These are phyloP conservation scores for Salarias fasciatus DNA, from an alignment of 2,797 vertebrate species.

Conservation along the genomic window DNA sequence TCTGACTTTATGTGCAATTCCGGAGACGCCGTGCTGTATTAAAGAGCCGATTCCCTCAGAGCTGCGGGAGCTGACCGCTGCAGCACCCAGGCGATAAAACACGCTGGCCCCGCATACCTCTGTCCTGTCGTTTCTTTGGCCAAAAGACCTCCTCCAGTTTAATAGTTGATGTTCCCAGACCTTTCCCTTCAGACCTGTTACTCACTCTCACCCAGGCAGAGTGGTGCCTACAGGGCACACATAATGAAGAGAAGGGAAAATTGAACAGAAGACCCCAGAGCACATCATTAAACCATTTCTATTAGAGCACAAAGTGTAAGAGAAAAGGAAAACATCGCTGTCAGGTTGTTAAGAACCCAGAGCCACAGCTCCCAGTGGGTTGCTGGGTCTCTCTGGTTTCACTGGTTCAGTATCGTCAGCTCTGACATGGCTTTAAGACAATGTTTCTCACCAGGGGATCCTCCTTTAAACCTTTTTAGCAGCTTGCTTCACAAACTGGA, in stretches of 20 bases:
- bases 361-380: conserved; percentile 31
- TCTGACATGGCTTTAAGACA: conserved; percentile 32
- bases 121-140: conserved; percentile 29
- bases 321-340: conserved; percentile 51
- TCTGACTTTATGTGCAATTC: no score
- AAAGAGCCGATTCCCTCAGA: conserved; percentile 17
- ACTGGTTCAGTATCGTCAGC: conserved; percentile 40
- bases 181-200: conserved; percentile 64
- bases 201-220: conserved; percentile 59
- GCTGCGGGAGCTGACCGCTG: conserved; percentile 40
- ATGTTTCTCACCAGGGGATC: conserved; percentile 30
- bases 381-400: conserved; percentile 47
- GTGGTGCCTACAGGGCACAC: conserved; percentile 40
- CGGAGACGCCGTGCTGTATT: no score
- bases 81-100: conserved; percentile 32
- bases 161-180: conserved; percentile 61
- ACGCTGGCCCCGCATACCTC: conserved; percentile 26
- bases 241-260: conserved; percentile 73
- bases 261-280: conserved; percentile 64
- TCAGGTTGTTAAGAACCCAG: conserved; percentile 51
- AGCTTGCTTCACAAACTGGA: conserved; percentile 27
- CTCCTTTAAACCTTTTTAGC: conserved; percentile 25
- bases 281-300: conserved; percentile 70
- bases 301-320: conserved; percentile 48
- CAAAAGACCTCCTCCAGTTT: conserved; percentile 52